Percentiles rank a stretch among this genome's conserved stretches.
These are phyloP conservation scores for Platichthys flesus DNA, from an alignment of 2,113 vertebrate genomes.

Conservation along the genomic window DNA sequence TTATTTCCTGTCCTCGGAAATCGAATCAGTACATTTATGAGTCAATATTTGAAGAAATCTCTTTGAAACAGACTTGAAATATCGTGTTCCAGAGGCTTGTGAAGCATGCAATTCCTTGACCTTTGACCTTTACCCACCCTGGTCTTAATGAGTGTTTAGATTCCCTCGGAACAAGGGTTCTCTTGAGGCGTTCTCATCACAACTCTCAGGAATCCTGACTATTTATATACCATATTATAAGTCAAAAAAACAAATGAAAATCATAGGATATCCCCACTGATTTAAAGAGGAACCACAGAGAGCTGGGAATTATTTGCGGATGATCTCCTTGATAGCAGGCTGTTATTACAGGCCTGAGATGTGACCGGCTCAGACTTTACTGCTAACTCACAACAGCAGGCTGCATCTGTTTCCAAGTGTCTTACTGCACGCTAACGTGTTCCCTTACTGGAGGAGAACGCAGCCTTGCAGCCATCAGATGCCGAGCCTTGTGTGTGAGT, in stretches of 20 bases:
- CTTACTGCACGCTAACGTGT: background rate
- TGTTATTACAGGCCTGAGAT: background rate
- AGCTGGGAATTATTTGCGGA: conserved; percentile 12
- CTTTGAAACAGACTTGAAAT: no score
- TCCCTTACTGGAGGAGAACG: no score
- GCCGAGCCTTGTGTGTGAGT: no score
- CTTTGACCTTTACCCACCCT: no score
- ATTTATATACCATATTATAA: background rate
- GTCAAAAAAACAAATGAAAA: background rate
- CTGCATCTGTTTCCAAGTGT: background rate
- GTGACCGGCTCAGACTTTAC: background rate
- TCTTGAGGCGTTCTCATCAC: no score
- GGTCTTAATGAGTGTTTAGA: no score
- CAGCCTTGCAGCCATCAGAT: background rate
- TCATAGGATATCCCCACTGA: background rate
- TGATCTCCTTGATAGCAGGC: conserved; percentile 4
- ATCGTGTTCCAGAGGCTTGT: no score
- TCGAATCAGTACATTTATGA: background rate
- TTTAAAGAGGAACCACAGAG: background rate
- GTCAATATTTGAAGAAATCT: background rate
- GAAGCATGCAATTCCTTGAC: no score
- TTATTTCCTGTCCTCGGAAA: no score
- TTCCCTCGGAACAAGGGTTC: background rate
- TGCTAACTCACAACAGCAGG: background rate
- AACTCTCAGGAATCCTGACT: no score